A percentile compares a stretch with the other conserved stretches of the same genome.
Evolutionary conservation across 2,888 invertebrate species (phyloP).

Genomic region (Odontocerum albicorne): DNA sequence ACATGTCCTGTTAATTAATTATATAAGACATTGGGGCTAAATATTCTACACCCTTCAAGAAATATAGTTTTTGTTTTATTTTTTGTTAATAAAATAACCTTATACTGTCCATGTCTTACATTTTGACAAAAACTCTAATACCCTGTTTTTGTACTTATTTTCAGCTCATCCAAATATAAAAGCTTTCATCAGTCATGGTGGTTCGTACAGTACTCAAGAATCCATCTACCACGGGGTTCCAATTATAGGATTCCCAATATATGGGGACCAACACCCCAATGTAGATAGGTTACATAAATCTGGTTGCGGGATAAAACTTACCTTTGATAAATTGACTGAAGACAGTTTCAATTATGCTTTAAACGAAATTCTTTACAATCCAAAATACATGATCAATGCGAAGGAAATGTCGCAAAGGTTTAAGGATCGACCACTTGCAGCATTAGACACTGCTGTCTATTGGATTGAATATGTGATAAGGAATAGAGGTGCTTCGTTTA

Average conservation of each 20-base stretch:
- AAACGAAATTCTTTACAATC: slow-evolving; percentile 43
- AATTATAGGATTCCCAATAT: slow-evolving; percentile 49
- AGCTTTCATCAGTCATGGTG: slow-evolving; percentile 52
- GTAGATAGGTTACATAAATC: slow-evolving; percentile 43
- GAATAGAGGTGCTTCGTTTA: slow-evolving; percentile 38
- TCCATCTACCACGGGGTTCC: slow-evolving; percentile 48
- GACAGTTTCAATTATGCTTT: slow-evolving; percentile 44
- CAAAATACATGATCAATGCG: slow-evolving; percentile 38
- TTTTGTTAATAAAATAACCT: too few relatives aligned
- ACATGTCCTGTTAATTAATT: too few relatives aligned
- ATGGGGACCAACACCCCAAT: slow-evolving; percentile 50
- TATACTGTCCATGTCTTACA: too few relatives aligned
- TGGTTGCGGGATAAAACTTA: slow-evolving; percentile 46
- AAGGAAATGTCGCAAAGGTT: slow-evolving; percentile 35
- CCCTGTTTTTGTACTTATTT: too few relatives aligned
- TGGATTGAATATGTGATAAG: slow-evolving; percentile 40
- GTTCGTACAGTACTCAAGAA: slow-evolving; percentile 48
- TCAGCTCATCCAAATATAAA: slow-evolving; percentile 49
- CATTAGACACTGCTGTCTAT: slow-evolving; percentile 37
- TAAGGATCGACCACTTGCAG: slow-evolving; percentile 37
- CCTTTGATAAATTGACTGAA: slow-evolving; percentile 43
- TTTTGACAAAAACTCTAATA: too few relatives aligned
- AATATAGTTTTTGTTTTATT: too few relatives aligned
- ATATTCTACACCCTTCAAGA: too few relatives aligned
- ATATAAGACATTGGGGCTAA: too few relatives aligned